Percentiles rank a stretch among this genome's conserved stretches.
These are phyloP conservation scores for Malurus leucopterus DNA, from an alignment of 2,797 vertebrate genomes.

Conservation along the genomic window DNA sequence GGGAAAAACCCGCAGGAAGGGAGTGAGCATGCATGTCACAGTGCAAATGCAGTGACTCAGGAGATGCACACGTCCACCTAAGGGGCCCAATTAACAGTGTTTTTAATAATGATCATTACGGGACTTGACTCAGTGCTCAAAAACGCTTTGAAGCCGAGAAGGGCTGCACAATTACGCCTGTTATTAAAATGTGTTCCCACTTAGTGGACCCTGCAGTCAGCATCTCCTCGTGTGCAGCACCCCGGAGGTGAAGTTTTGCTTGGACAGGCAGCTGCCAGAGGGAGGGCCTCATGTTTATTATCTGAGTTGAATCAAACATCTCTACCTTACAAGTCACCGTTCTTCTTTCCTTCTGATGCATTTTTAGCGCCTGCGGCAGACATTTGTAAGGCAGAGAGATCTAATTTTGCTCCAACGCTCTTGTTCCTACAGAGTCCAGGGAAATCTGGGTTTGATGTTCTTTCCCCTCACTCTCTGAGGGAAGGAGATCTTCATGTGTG, in stretches of 20 bases:
- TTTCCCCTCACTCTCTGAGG: neutral
- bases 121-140: constrained; percentile 11
- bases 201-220: constrained; percentile 60
- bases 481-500: neutral
- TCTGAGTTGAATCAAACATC: constrained; percentile 14
- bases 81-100: constrained; percentile 42
- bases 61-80: neutral
- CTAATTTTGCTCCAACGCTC: neutral
- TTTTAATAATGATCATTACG: constrained; percentile 37
- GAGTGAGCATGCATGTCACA: neutral
- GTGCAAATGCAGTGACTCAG: constrained; percentile 32
- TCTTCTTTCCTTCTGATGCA: constrained; percentile 4
- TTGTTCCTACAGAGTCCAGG: neutral
- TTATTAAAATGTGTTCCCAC: constrained; percentile 44
- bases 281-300: constrained; percentile 36
- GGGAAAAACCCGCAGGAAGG: constrained; percentile 33
- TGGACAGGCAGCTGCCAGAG: neutral
- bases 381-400: neutral
- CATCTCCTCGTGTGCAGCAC: neutral
- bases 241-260: constrained; percentile 39
- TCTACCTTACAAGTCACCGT: neutral
- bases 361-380: neutral
- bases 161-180: neutral
- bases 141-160: constrained; percentile 43
- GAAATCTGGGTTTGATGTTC: neutral